Evolutionary conservation across 2,113 vertebrate species (phyloP).

Genomic region (Porphyrio hochstetteri): DNA sequence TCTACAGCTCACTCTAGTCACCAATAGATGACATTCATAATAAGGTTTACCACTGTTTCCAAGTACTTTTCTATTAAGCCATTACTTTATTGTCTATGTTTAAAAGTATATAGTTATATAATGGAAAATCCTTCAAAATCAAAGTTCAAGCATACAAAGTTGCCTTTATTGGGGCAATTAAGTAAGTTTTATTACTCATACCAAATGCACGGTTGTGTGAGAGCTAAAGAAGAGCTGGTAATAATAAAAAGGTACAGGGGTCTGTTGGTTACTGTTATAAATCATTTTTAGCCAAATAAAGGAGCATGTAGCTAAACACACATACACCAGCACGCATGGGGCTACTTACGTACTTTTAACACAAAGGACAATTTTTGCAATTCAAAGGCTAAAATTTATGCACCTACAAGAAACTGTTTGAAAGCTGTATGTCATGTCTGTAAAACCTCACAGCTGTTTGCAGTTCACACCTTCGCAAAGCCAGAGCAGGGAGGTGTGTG

Average conservation of each 20-base stretch:
- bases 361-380: background rate
- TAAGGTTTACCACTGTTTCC: constrained; percentile 30
- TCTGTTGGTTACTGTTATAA: background rate
- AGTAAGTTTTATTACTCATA: constrained; percentile 22
- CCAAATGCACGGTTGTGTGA: background rate
- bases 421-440: background rate
- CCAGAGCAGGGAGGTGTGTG: rapidly evolving
- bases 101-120: constrained; percentile 14
- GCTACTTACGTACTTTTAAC: background rate
- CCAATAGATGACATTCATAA: constrained; percentile 16
- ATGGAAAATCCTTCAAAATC: constrained; percentile 44
- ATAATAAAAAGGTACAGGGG: background rate
- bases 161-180: constrained; percentile 41
- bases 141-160: constrained; percentile 38
- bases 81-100: constrained; percentile 17
- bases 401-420: background rate
- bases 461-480: background rate
- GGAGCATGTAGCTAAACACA: background rate
- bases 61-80: background rate
- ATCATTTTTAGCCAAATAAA: constrained; percentile 6
- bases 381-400: background rate
- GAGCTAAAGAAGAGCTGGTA: constrained; percentile 1
- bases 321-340: background rate
- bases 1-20: background rate
- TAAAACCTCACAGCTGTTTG: background rate